Evolutionary conservation across 2,797 vertebrate genomes (phyloP).

Genomic region (Macrochelys suwanniensis): DNA sequence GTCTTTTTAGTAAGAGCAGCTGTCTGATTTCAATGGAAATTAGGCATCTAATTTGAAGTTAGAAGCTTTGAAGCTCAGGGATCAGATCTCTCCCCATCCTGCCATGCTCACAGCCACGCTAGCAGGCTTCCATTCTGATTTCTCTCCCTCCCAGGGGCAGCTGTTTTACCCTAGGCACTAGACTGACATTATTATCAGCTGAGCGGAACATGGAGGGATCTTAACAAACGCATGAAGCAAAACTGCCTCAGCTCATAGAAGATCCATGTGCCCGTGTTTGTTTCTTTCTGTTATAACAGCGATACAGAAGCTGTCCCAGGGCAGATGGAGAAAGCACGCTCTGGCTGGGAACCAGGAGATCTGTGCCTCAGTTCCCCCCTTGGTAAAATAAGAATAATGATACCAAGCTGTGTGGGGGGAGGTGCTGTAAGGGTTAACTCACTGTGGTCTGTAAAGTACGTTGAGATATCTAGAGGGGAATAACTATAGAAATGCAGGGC

Average conservation of each 20-base stretch:
- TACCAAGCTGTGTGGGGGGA: accelerated
- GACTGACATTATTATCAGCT: background rate
- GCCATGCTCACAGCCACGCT: background rate
- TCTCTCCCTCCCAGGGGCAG: background rate
- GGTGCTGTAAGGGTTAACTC: background rate
- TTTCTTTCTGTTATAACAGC: background rate
- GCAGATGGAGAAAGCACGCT: accelerated
- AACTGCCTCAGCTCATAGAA: background rate
- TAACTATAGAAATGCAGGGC: accelerated
- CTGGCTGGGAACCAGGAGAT: background rate
- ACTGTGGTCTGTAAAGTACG: background rate
- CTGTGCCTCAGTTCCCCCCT: background rate
- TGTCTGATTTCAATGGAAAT: too few species aligned
- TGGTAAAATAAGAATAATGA: background rate
- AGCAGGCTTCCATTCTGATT: background rate
- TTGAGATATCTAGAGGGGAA: accelerated
- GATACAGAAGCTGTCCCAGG: background rate
- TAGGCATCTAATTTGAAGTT: too few species aligned
- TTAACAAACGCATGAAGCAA: background rate
- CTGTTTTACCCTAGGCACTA: background rate
- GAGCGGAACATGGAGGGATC: background rate
- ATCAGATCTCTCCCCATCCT: background rate
- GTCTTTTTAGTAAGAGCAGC: background rate
- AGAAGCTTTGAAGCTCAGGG: too few species aligned
- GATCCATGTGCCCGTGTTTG: background rate